Evolutionary conservation across 2,888 invertebrate genomes (phyloP), one percentile per base, ranked within the genome.

Genomic region (Scelioninae gen. 1): DNA sequence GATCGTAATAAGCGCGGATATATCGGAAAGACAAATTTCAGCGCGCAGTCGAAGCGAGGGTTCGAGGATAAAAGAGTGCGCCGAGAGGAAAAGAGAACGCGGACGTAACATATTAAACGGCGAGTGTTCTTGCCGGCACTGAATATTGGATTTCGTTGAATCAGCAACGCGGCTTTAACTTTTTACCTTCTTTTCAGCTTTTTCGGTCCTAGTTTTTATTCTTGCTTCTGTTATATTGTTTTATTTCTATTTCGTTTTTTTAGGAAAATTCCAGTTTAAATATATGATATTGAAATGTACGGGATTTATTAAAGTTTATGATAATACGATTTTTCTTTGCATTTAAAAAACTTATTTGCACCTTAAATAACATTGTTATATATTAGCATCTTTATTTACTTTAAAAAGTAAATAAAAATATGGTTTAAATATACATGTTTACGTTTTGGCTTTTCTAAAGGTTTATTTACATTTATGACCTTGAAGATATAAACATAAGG

Each of bases 1-100:
- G 82, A 68, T 82, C 83, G 83, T 85, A 86, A 86, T 86, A 86
- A 86, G 83, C 82, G 62, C 68, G 82, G 71, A 85, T 82, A 80
- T 76, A 66, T 43, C 83, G 81, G 80, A 85, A 85, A 75, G 85
- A 83, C 85, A 84, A 85, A 86, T 86, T 85, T 84, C 82, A 84
- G 72, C 51, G 13, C 23, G 68, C 72, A 65, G 62, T 49, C 53
- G 49, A 47, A 49, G 40, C 66, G 47, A 45, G 47, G 38, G 55
- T 31, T 49, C 55, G 58, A 47, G 34, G 40, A 38, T 13, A 16
- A 47, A 29, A 51, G 32, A 58, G 40, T 38, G 29, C 11, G 0
- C 10, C 0, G 60, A 45, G 13, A 31, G 10, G 31, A 9, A 72
- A 29, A 53, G 63, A 66, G 56, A 60, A n/a, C 10, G 31, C 66